These are phyloP conservation scores for Fratercula arctica DNA, from an alignment of 2,797 vertebrate species.

Conservation along the genomic window DNA sequence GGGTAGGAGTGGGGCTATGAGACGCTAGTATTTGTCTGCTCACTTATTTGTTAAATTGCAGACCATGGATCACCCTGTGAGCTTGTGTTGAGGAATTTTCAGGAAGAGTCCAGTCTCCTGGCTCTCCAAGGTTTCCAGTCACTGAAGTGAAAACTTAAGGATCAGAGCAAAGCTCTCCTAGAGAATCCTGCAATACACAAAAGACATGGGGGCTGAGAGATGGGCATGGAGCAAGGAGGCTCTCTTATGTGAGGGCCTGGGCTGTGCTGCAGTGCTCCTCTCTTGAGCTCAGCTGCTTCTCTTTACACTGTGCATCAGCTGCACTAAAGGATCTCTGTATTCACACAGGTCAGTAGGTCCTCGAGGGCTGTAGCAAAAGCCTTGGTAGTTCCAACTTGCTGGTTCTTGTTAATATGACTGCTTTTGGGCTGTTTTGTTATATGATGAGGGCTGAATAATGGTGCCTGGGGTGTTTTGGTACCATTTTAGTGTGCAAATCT, in stretches of 20 bases:
- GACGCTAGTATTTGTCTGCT: neutral
- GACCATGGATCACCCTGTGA: neutral
- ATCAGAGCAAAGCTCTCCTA: neutral
- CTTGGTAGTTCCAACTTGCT: neutral
- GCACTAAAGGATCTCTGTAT: neutral
- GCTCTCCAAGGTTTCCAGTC: neutral
- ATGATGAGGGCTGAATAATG: rapidly evolving
- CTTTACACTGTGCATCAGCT: neutral
- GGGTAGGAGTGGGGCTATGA: neutral
- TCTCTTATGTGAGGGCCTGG: neutral
- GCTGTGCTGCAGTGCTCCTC: neutral
- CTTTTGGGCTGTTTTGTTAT: neutral
- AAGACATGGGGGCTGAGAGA: neutral
- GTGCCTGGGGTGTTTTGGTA: neutral
- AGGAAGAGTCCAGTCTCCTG: neutral
- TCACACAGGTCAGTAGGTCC: neutral
- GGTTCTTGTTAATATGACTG: neutral
- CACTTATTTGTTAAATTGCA: neutral
- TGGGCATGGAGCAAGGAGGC: neutral
- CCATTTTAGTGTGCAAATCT: neutral
- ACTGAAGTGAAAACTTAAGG: neutral
- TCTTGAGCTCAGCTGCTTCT: neutral
- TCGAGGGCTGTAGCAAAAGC: neutral
- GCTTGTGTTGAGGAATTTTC: neutral
- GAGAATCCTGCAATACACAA: neutral